phyloP scores from a whole-genome alignment of 2,797 vertebrate genomes.

The Coregonus ussuriensis region DNA sequence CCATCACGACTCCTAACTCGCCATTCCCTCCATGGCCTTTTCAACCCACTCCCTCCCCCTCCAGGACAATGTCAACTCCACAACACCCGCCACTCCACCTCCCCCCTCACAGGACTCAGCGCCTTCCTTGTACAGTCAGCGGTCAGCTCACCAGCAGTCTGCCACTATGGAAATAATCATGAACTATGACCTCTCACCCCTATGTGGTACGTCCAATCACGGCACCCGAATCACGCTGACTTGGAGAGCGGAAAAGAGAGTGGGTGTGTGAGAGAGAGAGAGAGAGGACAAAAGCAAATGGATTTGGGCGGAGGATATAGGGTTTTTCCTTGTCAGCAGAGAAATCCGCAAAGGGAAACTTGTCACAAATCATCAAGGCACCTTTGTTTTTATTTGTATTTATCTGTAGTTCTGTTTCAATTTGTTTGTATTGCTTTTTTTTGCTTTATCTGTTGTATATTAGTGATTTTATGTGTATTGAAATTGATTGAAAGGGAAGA shows the following conservation, averaged over 20 bases:
- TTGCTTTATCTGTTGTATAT: slow-evolving; percentile 13
- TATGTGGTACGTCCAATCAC: not conserved
- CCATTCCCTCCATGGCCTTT: not conserved
- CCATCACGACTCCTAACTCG: not conserved
- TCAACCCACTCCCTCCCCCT: not conserved
- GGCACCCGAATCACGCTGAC: not conserved
- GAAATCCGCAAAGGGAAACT: not conserved
- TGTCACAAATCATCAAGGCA: not conserved
- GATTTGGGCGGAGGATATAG: not conserved
- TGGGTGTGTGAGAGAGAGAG: no score
- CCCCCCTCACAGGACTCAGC: not conserved
- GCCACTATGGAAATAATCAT: slow-evolving; percentile 12
- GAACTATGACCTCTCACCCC: not conserved
- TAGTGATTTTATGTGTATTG: not conserved
- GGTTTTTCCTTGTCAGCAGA: not conserved
- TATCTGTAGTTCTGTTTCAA: slow-evolving; percentile 12
- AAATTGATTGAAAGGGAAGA: slow-evolving; percentile 38
- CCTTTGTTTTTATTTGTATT: not conserved
- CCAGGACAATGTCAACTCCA: not conserved
- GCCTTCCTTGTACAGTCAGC: not conserved
- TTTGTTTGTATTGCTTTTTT: not conserved
- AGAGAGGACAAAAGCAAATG: not conserved
- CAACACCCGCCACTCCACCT: not conserved
- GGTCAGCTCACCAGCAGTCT: not conserved
- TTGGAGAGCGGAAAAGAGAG: not conserved